Conservation (phyloP, 2,113 vertebrate species). For the Microcebus jonahi region DNA sequence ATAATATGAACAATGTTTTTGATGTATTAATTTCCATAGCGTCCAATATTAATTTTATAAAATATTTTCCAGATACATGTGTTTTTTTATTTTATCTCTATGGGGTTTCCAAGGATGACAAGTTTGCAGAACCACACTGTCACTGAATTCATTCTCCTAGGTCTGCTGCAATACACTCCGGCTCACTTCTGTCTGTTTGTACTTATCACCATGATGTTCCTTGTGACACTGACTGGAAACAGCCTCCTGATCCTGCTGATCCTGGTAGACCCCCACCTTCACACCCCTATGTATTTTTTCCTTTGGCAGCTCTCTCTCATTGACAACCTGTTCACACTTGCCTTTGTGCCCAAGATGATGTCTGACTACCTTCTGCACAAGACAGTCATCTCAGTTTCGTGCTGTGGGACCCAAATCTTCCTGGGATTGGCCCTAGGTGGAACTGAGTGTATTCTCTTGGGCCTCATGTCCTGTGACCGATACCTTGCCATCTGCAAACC, state of each 20-base stretch:
- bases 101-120: not conserved
- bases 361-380: constrained; percentile 2
- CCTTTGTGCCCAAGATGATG: not conserved
- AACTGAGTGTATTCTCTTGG: constrained; percentile 8
- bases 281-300: constrained; percentile 32
- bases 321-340: not conserved
- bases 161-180: not conserved
- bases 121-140: not conserved
- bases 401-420: not conserved
- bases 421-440: not conserved
- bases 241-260: not conserved
- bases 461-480: not conserved
- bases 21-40: not conserved
- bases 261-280: not conserved
- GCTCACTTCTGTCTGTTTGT: not conserved
- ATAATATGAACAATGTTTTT: not conserved
- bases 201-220: not conserved
- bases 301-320: constrained; percentile 47
- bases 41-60: not conserved
- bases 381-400: not conserved
- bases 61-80: not conserved
- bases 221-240: not conserved
- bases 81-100: not conserved
- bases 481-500: not conserved
- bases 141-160: not conserved